Conservation (phyloP, 1,140 invertebrate species). For the Euborellia annulipes region DNA sequence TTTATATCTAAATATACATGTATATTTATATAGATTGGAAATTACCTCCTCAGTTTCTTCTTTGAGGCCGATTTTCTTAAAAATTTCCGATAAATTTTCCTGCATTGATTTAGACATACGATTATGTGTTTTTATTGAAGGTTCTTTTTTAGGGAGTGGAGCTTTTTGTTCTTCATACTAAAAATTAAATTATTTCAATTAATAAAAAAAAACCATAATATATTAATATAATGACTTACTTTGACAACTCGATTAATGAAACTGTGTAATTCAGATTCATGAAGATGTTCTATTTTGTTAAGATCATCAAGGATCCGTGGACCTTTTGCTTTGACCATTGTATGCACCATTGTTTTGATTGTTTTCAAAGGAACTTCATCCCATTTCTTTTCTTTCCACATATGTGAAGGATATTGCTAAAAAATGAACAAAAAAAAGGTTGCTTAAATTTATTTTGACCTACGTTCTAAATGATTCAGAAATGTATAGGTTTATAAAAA, state of each 20-base stretch:
- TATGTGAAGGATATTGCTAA: constrained; percentile 60
- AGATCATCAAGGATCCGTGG: constrained; percentile 59
- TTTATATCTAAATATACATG: too few species aligned
- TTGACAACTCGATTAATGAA: neutral
- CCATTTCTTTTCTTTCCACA: constrained; percentile 56
- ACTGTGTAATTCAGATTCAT: constrained; percentile 61
- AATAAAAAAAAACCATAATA: constrained; percentile 22
- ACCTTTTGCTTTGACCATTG: constrained; percentile 63
- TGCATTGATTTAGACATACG: constrained; percentile 55
- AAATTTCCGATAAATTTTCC: constrained; percentile 75
- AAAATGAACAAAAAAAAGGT: constrained; percentile 14
- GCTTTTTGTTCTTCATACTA: constrained; percentile 22
- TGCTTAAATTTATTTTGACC: too few species aligned
- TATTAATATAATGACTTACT: constrained; percentile 7
- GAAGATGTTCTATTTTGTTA: constrained; percentile 56
- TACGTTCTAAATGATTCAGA: too few species aligned
- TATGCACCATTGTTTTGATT: constrained; percentile 80
- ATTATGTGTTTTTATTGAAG: constrained; percentile 24
- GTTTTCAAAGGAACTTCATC: constrained; percentile 66
- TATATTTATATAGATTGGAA: too few species aligned
- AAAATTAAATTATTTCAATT: constrained; percentile 27
- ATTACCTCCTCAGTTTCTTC: constrained; percentile 67
- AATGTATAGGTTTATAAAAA: too few species aligned
- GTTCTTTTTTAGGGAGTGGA: constrained; percentile 20
- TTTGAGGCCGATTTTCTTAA: constrained; percentile 81